Percentiles rank a stretch among this genome's conserved stretches.
These are phyloP conservation scores for Ifrita kowaldi DNA, from an alignment of 2,113 vertebrate species.

Conservation along the genomic window DNA sequence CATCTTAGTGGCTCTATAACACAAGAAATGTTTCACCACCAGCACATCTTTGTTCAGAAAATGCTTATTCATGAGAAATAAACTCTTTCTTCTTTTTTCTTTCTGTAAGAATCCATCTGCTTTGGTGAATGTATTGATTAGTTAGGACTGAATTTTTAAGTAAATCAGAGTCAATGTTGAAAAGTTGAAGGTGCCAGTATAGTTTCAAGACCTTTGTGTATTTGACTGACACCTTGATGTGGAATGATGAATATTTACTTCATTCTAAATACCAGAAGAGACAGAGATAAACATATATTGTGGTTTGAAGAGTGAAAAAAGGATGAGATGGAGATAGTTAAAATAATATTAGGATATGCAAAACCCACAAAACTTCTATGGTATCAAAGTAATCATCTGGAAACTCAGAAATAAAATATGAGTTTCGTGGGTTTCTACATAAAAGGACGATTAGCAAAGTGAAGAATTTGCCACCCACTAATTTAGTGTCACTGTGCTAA, in stretches of 20 bases:
- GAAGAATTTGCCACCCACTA: not conserved
- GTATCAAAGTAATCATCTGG: not conserved
- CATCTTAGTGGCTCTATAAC: not conserved
- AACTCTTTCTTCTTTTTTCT: accelerated
- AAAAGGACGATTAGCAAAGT: not conserved
- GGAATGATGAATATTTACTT: not conserved
- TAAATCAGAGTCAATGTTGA: not conserved
- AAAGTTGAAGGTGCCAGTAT: not conserved
- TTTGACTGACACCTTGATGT: not conserved
- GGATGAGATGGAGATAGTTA: not conserved
- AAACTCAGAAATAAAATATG: not conserved
- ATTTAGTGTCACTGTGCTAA: not conserved
- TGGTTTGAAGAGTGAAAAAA: not conserved
- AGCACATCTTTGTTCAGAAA: not conserved
- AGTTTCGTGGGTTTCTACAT: not conserved
- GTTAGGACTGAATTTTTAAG: not conserved
- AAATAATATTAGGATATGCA: not conserved
- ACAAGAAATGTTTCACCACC: not conserved
- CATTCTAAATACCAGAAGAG: not conserved
- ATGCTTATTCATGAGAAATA: not conserved
- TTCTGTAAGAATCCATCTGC: not conserved
- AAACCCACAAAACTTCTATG: not conserved
- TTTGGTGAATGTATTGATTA: not conserved
- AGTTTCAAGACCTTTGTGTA: not conserved
- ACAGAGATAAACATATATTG: not conserved